Conservation (phyloP, 1,140 invertebrate species). For the Hyles vespertilio region DNA sequence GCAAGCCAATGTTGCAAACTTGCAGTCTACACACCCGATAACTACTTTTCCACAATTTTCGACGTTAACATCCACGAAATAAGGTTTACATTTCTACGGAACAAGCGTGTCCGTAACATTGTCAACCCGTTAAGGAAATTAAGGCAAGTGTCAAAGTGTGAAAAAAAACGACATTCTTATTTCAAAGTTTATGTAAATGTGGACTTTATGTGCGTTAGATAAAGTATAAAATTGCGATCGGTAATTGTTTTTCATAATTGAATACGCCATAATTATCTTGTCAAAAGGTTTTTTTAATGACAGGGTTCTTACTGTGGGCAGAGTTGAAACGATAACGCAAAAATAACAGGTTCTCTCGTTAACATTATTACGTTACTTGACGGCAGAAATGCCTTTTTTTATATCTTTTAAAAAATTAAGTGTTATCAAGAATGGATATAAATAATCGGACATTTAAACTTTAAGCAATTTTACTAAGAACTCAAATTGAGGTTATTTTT, state of each 20-base stretch:
- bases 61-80: constrained; percentile 10
- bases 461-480: too few species aligned
- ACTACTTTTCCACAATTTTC: constrained; percentile 8
- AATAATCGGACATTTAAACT: too few species aligned
- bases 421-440: too few species aligned
- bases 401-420: too few species aligned
- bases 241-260: constrained; percentile 9
- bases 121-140: constrained; percentile 13
- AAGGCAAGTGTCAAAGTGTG: constrained; percentile 17
- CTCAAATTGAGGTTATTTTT: too few species aligned
- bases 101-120: constrained; percentile 7
- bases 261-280: constrained; percentile 15
- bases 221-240: constrained; percentile 6
- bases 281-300: constrained; percentile 14
- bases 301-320: constrained; percentile 6
- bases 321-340: constrained; percentile 10
- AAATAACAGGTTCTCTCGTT: constrained; percentile 6
- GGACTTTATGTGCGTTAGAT: constrained; percentile 5
- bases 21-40: neutral
- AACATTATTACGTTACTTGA: constrained; percentile 5
- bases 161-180: constrained; percentile 6
- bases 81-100: neutral
- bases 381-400: neutral
- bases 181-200: constrained; percentile 8
- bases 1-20: constrained; percentile 4